Evolutionary conservation across 2,797 vertebrate genomes (phyloP), one percentile per base, ranked within the genome.

Genomic region (Siniperca obscura): DNA sequence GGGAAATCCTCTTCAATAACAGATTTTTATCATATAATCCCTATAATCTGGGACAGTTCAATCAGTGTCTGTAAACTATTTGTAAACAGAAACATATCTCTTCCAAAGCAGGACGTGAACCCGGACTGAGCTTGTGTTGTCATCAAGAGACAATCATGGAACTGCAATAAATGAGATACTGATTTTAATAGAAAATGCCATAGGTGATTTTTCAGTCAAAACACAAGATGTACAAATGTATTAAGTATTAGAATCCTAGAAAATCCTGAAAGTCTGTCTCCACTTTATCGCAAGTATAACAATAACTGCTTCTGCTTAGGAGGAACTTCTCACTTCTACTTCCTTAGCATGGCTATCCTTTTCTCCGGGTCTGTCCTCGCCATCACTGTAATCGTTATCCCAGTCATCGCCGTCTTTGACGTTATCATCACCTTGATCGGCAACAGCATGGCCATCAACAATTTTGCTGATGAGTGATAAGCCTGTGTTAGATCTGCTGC

Each of bases 401-500:
- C 65, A 73, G 56, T 83, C 68, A 79, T 81, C 61, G 8, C 69
- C 77, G 44, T 86, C 80, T 80, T 85, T 55, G 25, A 17, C 60
- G 42, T 75, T 91, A 91, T 92, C 80, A 22, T 88, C 83, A 79
- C 68, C 74, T 88, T 79, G 59, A 83, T 88, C 52, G 9, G 64
- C 76, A 81, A 53, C 74, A 78, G 40, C 17, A 14, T 66, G 68
- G 44, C 80, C 80, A 60, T 86, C 84, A 90, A 93, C 87, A 89
- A 0, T 89, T 90, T 86, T 40, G 16, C 71, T 70, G 81, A 88
- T 82, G 82, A 70, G 73, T 55, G 91, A 92, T 89, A 90, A 83
- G 78, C 55, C 48, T 76, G 72, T 78, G 84, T 88, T 85, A 83
- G 85, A 90, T 90, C 80, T 87, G 81, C 86, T 85, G 90, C 87